phyloP scores from a whole-genome alignment of 92 coral and sea anemone species.

The Parazoanthus swiftii region DNA sequence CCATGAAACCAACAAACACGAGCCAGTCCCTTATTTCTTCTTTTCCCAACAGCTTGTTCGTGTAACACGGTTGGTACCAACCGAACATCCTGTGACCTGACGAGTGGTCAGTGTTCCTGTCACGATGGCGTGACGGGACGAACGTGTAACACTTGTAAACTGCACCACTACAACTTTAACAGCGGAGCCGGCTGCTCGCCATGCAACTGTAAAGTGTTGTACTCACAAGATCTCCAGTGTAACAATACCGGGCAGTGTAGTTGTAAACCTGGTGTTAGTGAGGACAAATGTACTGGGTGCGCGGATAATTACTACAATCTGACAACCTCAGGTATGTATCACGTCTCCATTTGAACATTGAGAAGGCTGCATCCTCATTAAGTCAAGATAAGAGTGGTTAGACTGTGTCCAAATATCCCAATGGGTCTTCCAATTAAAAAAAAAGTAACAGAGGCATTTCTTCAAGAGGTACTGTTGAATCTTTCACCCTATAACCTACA shows the following conservation, averaged over 20 bases:
- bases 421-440: too few species aligned
- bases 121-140: conserved; percentile 66
- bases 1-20: background rate
- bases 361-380: background rate
- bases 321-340: conserved; percentile 63
- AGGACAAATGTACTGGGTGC: conserved; percentile 73
- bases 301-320: conserved; percentile 73
- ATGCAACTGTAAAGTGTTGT: conserved; percentile 69
- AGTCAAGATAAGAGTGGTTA: background rate
- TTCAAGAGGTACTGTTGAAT: too few species aligned
- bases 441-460: too few species aligned
- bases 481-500: too few species aligned
- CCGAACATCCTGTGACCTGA: conserved; percentile 72
- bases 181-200: conserved; percentile 84
- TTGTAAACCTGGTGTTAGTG: conserved; percentile 80
- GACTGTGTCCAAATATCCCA: too few species aligned
- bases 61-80: conserved; percentile 75
- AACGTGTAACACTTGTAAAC: conserved; percentile 66
- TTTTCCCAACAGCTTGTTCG: conserved; percentile 62
- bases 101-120: conserved; percentile 84
- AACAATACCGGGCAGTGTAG: conserved; percentile 60
- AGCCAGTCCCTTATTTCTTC: too few species aligned
- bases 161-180: conserved; percentile 69
- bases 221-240: conserved; percentile 82
- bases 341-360: too few species aligned